These are phyloP conservation scores for Nasalis larvatus DNA, from an alignment of 2,113 vertebrate genomes.

Conservation along the genomic window DNA sequence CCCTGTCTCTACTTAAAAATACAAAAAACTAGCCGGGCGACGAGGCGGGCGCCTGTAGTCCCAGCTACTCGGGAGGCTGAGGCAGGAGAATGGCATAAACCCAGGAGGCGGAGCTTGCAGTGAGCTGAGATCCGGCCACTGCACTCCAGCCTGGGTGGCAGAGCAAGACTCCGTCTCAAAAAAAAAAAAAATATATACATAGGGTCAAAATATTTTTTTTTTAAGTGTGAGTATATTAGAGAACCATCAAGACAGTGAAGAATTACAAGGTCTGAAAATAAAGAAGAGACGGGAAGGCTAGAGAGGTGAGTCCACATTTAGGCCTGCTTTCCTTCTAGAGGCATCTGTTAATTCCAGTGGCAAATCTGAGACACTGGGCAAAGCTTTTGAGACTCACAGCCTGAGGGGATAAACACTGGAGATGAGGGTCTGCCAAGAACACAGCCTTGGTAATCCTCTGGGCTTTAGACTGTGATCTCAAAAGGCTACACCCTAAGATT, in stretches of 20 bases:
- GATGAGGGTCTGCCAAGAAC: not conserved
- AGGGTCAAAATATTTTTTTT: not conserved
- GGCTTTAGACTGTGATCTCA: not conserved
- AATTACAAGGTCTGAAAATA: not conserved
- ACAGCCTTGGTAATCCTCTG: not conserved
- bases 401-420: not conserved
- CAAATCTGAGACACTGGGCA: not conserved
- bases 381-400: not conserved
- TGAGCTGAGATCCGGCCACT: too few species aligned
- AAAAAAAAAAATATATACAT: not conserved
- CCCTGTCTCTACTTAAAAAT: too few species aligned
- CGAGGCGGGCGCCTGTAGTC: too few species aligned
- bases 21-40: too few species aligned
- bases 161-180: too few species aligned
- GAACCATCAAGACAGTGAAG: not conserved
- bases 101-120: too few species aligned
- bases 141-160: too few species aligned
- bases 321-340: not conserved
- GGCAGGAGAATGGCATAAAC: too few species aligned
- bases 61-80: too few species aligned
- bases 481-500: not conserved
- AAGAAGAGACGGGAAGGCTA: not conserved
- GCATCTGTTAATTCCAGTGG: not conserved
- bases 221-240: not conserved
- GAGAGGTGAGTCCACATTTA: not conserved